Evolutionary conservation across 2,888 invertebrate genomes (phyloP).

Genomic region (Camptogramma bilineatum): DNA sequence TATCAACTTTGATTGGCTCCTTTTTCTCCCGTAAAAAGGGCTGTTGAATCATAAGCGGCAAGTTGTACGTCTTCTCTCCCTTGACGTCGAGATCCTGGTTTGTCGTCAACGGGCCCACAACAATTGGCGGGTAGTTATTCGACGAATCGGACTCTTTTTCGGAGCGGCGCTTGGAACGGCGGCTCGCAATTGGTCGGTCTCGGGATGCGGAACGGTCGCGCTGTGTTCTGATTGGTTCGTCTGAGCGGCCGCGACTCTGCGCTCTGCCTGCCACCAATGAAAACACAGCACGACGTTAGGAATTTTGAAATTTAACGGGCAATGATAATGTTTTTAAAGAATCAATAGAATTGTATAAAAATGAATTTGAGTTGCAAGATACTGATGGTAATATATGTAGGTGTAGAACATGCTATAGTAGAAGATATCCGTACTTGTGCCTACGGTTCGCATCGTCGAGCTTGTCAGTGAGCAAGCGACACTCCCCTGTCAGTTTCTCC

Average conservation of each 20-base stretch:
- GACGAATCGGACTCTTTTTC: conserved; percentile 86
- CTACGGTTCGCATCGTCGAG: conserved; percentile 94
- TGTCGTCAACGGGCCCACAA: conserved; percentile 81
- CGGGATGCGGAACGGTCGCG: conserved; percentile 78
- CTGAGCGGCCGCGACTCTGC: conserved; percentile 84
- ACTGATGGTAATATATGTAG: conserved; percentile 46
- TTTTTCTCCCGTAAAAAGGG: conserved; percentile 87
- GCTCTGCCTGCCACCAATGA: conserved; percentile 85
- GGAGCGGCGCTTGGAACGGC: conserved; percentile 78
- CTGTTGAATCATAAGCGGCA: conserved; percentile 84
- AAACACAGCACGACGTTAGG: conserved; percentile 86
- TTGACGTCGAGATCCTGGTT: conserved; percentile 79
- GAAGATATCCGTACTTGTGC: conserved; percentile 91
- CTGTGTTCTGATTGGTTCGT: conserved; percentile 86
- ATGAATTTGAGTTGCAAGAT: conserved; percentile 45
- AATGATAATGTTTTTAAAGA: conserved; percentile 66
- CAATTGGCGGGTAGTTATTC: conserved; percentile 79
- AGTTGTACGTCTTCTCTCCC: conserved; percentile 77
- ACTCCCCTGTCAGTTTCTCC: conserved; percentile 95
- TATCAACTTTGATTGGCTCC: conserved; percentile 91
- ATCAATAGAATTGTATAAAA: conserved; percentile 32
- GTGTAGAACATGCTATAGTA: conserved; percentile 67
- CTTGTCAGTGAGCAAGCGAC: conserved; percentile 94
- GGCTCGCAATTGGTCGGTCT: conserved; percentile 67
- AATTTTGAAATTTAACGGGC: conserved; percentile 67